phyloP scores from a whole-genome alignment of 2,797 vertebrate genomes.

The Linurgus olivaceus region DNA sequence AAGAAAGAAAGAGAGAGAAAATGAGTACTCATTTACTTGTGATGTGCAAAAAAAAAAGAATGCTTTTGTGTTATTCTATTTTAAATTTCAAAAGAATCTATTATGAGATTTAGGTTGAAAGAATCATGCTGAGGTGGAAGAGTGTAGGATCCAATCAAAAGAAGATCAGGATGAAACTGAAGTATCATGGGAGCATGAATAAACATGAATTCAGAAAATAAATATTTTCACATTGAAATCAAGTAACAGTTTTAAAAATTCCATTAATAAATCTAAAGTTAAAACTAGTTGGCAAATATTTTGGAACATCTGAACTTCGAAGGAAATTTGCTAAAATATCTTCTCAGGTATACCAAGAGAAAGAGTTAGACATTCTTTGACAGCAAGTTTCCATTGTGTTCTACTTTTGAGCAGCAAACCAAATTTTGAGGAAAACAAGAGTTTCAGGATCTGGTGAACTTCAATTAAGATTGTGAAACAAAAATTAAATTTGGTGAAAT shows the following conservation, averaged over 20 bases:
- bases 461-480: not conserved
- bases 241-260: not conserved
- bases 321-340: not conserved
- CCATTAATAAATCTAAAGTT: not conserved
- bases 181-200: not conserved
- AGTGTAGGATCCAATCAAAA: not conserved
- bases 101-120: not conserved
- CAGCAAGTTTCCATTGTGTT: not conserved
- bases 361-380: not conserved
- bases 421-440: not conserved
- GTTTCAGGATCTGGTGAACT: not conserved
- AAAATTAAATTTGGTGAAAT: not conserved
- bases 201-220: not conserved
- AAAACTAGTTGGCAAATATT: not conserved
- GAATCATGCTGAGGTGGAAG: not conserved
- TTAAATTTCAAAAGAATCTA: not conserved
- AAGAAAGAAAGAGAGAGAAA: not conserved
- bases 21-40: not conserved
- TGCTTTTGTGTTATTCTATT: not conserved
- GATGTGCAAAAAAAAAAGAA: not conserved
- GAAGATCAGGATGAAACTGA: not conserved
- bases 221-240: not conserved
- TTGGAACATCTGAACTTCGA: not conserved
- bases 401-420: not conserved
- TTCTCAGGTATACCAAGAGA: not conserved